A percentile compares a stretch with the other conserved stretches of the same genome.
Evolutionary conservation across 1,140 invertebrate species (phyloP).

Genomic region (Brachionus paranguensis): DNA sequence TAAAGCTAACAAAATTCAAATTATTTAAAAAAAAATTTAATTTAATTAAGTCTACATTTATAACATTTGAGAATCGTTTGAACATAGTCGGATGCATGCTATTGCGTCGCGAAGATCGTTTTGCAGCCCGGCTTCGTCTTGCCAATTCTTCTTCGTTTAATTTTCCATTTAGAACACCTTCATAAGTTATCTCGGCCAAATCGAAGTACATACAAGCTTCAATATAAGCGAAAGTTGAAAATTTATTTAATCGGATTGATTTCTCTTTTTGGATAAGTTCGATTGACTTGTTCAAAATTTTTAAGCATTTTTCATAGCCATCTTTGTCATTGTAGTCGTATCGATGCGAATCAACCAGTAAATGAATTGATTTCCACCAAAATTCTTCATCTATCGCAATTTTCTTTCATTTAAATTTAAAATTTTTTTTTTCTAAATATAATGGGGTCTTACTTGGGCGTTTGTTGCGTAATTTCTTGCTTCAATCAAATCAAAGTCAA

Average conservation of each 20-base stretch:
- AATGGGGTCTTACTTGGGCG: neutral
- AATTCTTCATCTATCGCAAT: slow-evolving; percentile 22
- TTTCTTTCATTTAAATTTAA: neutral
- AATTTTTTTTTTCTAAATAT: neutral
- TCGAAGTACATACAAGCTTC: neutral
- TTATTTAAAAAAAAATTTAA: neutral
- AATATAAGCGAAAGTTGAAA: neutral
- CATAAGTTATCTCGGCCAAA: neutral
- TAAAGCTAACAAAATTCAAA: neutral
- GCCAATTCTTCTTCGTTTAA: slow-evolving; percentile 13
- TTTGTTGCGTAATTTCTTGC: slow-evolving; percentile 13
- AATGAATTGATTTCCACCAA: slow-evolving; percentile 34
- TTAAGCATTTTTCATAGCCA: neutral
- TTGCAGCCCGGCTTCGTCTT: neutral
- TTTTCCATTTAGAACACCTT: slow-evolving; percentile 20
- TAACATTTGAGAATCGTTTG: neutral
- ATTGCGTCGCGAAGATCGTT: neutral
- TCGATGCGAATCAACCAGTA: slow-evolving; percentile 18
- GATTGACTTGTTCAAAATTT: slow-evolving; percentile 21
- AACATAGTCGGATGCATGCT: slow-evolving; percentile 24
- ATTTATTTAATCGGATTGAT: neutral
- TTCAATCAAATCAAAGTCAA: slow-evolving; percentile 21
- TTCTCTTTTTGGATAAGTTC: slow-evolving; percentile 3
- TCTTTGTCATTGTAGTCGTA: slow-evolving; percentile 28
- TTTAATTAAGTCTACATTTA: neutral